These are phyloP conservation scores for Troides aeacus DNA, from an alignment of 2,888 invertebrate species.

Conservation along the genomic window DNA sequence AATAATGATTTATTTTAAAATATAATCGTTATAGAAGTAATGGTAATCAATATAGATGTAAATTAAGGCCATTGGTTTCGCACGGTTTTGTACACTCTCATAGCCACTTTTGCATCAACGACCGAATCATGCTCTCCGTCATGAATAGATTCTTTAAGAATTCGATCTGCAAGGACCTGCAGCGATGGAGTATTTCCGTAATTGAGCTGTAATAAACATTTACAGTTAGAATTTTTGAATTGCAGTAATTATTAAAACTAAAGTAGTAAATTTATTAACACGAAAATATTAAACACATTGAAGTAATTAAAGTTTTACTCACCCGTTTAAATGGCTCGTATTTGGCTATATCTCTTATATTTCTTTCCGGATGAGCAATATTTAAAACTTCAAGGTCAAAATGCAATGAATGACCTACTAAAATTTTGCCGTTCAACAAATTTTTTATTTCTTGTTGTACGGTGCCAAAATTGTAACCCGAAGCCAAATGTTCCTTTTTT, in stretches of 20 bases:
- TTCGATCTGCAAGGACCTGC: neutral
- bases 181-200: constrained; percentile 1
- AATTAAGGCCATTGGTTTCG: constrained; percentile 20
- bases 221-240: neutral
- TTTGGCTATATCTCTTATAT: constrained; percentile 27
- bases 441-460: neutral
- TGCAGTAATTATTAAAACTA: neutral
- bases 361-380: constrained; percentile 28
- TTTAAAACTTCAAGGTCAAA: constrained; percentile 27
- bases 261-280: no score
- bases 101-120: constrained; percentile 26
- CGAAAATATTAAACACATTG: no score
- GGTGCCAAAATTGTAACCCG: neutral
- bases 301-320: neutral
- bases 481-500: constrained; percentile 5
- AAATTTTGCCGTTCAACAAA: constrained; percentile 18
- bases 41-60: no score
- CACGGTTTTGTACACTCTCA: constrained; percentile 26
- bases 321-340: constrained; percentile 27
- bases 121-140: constrained; percentile 24
- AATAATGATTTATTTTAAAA: no score
- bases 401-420: constrained; percentile 30
- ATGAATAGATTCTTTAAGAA: constrained; percentile 23
- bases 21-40: neutral
- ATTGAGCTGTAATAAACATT: constrained; percentile 6